Percentiles rank a stretch among this genome's conserved stretches.
Evolutionary conservation across 1,140 invertebrate genomes (phyloP).

Genomic region (Papilio glaucus): DNA sequence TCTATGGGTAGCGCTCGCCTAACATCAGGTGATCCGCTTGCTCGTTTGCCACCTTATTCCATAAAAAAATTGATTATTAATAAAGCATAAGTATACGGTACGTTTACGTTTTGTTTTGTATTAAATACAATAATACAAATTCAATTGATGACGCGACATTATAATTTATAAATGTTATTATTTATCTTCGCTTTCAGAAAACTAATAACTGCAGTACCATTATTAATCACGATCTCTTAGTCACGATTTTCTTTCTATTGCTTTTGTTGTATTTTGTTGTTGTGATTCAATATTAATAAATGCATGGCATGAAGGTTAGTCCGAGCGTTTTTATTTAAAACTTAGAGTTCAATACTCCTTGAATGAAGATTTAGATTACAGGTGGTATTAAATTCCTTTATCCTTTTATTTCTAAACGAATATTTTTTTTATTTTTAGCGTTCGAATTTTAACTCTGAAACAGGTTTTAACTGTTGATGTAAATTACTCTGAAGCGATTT

Average conservation of each 20-base stretch:
- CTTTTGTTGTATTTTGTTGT: background rate
- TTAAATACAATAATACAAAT: too few relatives aligned
- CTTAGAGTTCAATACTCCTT: background rate
- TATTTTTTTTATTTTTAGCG: background rate
- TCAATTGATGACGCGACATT: too few relatives aligned
- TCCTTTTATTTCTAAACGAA: background rate
- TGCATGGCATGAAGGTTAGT: background rate
- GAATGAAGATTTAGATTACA: background rate
- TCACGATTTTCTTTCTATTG: background rate
- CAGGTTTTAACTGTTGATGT: background rate
- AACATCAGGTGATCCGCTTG: too few relatives aligned
- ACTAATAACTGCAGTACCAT: background rate
- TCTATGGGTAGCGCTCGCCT: too few relatives aligned
- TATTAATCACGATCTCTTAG: conserved; percentile 21
- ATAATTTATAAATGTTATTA: too few relatives aligned
- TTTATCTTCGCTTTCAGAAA: too few relatives aligned
- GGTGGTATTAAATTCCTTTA: background rate
- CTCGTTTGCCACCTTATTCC: too few relatives aligned
- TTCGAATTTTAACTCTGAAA: background rate
- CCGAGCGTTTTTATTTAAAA: background rate
- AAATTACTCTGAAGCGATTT: background rate
- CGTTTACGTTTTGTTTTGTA: too few relatives aligned
- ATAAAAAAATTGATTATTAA: too few relatives aligned
- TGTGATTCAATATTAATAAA: background rate
- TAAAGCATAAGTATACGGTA: too few relatives aligned